Conservation (phyloP, 2,113 vertebrate species). For the Lontra canadensis region DNA sequence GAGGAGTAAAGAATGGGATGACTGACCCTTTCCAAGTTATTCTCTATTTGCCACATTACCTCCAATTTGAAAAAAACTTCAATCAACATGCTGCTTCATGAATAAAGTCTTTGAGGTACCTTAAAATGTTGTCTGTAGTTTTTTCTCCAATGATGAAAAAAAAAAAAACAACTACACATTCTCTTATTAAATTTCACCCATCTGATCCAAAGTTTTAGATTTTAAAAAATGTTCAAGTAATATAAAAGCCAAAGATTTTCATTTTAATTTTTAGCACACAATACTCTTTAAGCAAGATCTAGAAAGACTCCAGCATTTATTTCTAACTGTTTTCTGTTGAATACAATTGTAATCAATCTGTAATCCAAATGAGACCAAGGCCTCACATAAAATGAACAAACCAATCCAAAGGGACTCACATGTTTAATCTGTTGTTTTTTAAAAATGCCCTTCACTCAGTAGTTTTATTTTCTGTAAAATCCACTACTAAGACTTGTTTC, state of each 20-base stretch:
- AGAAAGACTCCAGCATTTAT: conserved; percentile 20
- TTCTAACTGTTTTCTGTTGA: background rate
- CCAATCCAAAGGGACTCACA: background rate
- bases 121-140: background rate
- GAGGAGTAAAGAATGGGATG: background rate
- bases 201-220: background rate
- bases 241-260: conserved; percentile 14
- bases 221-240: background rate
- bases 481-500: background rate
- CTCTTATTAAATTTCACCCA: background rate
- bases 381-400: conserved; percentile 39
- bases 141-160: background rate
- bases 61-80: background rate
- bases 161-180: background rate
- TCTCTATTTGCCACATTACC: background rate
- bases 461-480: conserved; percentile 25
- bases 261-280: conserved; percentile 34
- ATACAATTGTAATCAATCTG: conserved; percentile 24
- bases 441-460: background rate
- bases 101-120: background rate
- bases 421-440: background rate
- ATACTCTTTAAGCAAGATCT: conserved; percentile 37
- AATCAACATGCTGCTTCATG: background rate
- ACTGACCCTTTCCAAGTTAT: background rate
- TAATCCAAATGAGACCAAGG: conserved; percentile 21